Evolutionary conservation across 2,113 vertebrate genomes (phyloP).

Genomic region (Mobula birostris): DNA sequence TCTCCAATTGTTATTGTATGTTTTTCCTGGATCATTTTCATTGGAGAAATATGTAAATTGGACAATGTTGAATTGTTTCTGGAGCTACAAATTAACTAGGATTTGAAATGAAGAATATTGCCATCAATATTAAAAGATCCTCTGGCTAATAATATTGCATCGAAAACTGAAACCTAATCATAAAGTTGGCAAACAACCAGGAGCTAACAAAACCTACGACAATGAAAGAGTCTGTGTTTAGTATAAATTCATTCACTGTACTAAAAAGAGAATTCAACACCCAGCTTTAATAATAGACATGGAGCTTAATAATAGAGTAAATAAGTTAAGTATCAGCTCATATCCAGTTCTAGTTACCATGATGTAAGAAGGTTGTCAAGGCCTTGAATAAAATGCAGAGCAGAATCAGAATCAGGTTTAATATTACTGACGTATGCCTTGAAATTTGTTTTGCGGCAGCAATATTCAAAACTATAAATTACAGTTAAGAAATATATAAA

Average conservation of each 20-base stretch:
- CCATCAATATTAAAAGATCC: neutral
- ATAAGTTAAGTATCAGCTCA: neutral
- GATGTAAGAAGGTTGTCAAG: neutral
- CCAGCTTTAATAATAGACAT: neutral
- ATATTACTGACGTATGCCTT: too few relatives aligned
- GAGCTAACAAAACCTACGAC: neutral
- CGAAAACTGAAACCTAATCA: neutral
- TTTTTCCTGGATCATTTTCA: conserved; percentile 12
- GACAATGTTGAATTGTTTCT: neutral
- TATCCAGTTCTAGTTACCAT: neutral
- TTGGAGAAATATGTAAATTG: neutral
- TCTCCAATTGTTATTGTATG: conserved; percentile 3
- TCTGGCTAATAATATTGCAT: neutral
- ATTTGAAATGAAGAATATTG: neutral
- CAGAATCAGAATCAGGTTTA: neutral
- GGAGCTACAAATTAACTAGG: neutral
- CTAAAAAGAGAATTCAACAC: neutral
- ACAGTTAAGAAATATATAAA: too few relatives aligned
- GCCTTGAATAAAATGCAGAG: neutral
- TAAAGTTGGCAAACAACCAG: neutral
- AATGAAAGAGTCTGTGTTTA: neutral
- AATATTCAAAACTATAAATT: too few relatives aligned
- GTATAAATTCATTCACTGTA: neutral
- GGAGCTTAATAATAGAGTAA: neutral
- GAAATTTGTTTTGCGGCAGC: too few relatives aligned